phyloP scores from a whole-genome alignment of 2,888 invertebrate genomes.

The Eupithecia inturbata region DNA sequence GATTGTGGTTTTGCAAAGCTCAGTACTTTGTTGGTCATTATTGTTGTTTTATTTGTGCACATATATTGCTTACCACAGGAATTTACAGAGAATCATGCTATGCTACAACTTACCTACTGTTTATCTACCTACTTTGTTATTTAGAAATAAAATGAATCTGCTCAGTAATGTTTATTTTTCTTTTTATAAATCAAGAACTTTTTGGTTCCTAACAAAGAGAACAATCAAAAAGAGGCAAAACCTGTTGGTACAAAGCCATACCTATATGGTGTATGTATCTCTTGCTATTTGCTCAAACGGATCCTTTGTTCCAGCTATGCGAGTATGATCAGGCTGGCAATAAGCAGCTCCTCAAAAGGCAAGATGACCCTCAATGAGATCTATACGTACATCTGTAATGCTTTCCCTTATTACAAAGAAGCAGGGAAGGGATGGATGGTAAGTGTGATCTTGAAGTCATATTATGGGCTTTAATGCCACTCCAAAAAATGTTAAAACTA shows the following conservation, averaged over 20 bases:
- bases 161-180: background rate
- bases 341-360: conserved; percentile 86
- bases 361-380: conserved; percentile 90
- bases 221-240: background rate
- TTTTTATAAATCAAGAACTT: background rate
- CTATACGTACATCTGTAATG: conserved; percentile 88
- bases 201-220: background rate
- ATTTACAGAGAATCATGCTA: background rate
- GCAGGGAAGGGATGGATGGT: conserved; percentile 90
- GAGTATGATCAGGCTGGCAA: conserved; percentile 87
- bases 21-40: conserved; percentile 29
- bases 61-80: conserved; percentile 4
- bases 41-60: conserved; percentile 21
- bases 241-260: background rate
- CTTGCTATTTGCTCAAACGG: background rate
- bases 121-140: background rate
- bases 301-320: conserved; percentile 85
- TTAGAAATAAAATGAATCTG: background rate
- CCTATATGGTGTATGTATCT: background rate
- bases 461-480: background rate
- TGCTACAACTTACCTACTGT: background rate
- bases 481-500: background rate
- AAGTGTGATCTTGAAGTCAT: conserved; percentile 45
- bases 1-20: conserved; percentile 33
- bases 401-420: conserved; percentile 88